phyloP scores from a whole-genome alignment of 2,797 vertebrate species.

The Ceyx erithaca region DNA sequence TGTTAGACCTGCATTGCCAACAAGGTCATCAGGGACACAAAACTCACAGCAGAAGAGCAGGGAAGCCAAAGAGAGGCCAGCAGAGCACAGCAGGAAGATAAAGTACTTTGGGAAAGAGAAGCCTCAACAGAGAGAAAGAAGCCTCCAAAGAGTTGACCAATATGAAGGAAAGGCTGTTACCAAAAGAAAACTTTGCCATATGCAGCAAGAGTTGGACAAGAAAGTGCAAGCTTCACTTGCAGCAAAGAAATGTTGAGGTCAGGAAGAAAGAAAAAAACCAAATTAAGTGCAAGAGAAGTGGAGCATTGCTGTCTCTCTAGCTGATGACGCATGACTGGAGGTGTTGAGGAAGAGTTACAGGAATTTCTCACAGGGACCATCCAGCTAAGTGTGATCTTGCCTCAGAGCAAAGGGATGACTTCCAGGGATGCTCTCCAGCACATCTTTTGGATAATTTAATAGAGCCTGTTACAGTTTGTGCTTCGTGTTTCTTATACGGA shows the following conservation, averaged over 20 bases:
- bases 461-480: neutral
- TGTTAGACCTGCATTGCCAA: neutral
- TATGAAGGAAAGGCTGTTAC: constrained; percentile 45
- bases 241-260: neutral
- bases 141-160: constrained; percentile 20
- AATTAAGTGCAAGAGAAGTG: constrained; percentile 23
- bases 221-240: neutral
- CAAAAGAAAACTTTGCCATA: neutral
- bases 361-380: constrained; percentile 20
- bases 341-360: constrained; percentile 4
- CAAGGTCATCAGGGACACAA: constrained; percentile 1
- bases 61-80: neutral
- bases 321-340: neutral
- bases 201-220: neutral
- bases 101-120: constrained; percentile 27
- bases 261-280: neutral
- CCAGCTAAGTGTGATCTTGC: constrained; percentile 14
- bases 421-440: constrained; percentile 34
- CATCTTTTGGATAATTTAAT: constrained; percentile 41
- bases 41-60: neutral
- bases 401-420: neutral
- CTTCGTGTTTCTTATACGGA: neutral
- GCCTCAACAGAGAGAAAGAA: neutral
- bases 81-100: neutral
- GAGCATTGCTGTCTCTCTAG: neutral